A percentile compares a stretch with the other conserved stretches of the same genome.
phyloP scores from a whole-genome alignment of 1,140 invertebrate genomes.

The Spodoptera frugiperda region DNA sequence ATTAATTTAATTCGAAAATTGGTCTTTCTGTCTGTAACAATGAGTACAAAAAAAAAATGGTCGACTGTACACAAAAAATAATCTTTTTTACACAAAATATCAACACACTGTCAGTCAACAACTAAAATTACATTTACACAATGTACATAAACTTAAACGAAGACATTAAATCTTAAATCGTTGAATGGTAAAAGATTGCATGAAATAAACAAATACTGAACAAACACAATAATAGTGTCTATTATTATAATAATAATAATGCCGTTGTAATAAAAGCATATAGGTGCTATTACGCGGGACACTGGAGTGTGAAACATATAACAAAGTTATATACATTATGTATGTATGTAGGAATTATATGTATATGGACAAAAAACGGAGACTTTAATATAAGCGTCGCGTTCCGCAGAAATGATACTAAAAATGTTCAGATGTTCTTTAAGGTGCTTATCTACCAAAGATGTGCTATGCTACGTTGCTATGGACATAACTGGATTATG shows the following conservation, averaged over 20 bases:
- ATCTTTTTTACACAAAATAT: too few relatives aligned
- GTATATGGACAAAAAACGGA: background rate
- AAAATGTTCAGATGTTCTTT: too few relatives aligned
- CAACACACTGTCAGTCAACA: too few relatives aligned
- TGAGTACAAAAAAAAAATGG: too few relatives aligned
- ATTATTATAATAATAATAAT: conserved; percentile 41
- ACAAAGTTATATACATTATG: background rate
- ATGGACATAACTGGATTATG: too few relatives aligned
- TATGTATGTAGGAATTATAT: background rate
- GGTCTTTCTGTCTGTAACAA: too few relatives aligned
- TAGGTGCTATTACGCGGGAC: conserved; percentile 17
- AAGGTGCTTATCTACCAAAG: too few relatives aligned
- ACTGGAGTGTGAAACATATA: conserved; percentile 20
- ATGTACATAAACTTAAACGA: background rate
- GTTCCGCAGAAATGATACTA: background rate
- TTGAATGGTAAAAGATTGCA: conserved; percentile 28
- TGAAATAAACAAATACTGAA: background rate
- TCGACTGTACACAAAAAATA: too few relatives aligned
- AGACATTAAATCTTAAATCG: background rate
- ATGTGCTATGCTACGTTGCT: too few relatives aligned
- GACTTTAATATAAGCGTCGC: too few relatives aligned
- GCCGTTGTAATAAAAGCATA: conserved; percentile 12
- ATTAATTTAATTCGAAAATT: too few relatives aligned
- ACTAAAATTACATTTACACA: background rate
- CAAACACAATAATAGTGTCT: background rate